Percentiles rank a stretch among this genome's conserved stretches.
phyloP scores from a whole-genome alignment of 2,113 vertebrate species.

The Falco punctatus region DNA sequence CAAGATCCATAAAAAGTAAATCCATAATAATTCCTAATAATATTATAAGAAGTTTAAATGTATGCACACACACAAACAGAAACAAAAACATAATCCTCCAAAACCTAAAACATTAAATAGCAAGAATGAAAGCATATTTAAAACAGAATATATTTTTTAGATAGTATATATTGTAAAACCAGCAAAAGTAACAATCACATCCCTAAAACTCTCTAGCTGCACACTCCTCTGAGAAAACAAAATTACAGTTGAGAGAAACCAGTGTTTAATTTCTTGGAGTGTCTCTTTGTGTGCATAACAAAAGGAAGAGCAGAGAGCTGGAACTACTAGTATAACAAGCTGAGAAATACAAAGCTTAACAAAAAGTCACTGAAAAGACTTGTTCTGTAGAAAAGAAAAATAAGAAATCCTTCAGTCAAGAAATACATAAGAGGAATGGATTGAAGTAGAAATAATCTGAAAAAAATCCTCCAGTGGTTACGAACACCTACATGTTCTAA shows the following conservation, averaged over 20 bases:
- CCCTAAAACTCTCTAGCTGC: not conserved
- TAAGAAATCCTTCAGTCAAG: not conserved
- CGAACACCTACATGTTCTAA: not conserved
- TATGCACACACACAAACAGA: not conserved
- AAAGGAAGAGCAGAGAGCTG: constrained; percentile 11
- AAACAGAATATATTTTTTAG: not conserved
- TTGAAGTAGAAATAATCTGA: not conserved
- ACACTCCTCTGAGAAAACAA: not conserved
- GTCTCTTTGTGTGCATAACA: not conserved
- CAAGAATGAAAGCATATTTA: not conserved
- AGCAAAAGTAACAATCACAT: not conserved
- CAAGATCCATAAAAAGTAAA: not conserved
- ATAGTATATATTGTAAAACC: not conserved
- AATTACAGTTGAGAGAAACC: not conserved
- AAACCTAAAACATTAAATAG: not conserved
- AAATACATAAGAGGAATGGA: too few species aligned
- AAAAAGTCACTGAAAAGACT: constrained; percentile 6
- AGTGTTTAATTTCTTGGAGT: not conserved
- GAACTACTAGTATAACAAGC: not conserved
- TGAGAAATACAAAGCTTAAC: constrained; percentile 7
- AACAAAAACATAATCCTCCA: not conserved
- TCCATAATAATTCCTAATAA: not conserved
- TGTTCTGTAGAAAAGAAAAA: not conserved
- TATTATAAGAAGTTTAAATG: not conserved
- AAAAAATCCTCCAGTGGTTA: not conserved